Evolutionary conservation across 2,113 vertebrate genomes (phyloP).

Genomic region (Xenopus tropicalis): UCB_Xtro_10.0 CM004443.2:67717001-67717500

Average conservation of each 20-base stretch:
- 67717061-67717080: constrained; percentile 63
- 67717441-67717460: constrained; percentile 57
- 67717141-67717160: not conserved
- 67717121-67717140: not conserved
- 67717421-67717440: constrained; percentile 64
- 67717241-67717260: constrained; percentile 59
- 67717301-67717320: constrained; percentile 54
- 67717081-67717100: constrained; percentile 15
- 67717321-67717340: constrained; percentile 56
- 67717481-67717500: constrained; percentile 74
- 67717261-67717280: constrained; percentile 55
- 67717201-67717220: constrained; percentile 42
- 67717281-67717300: constrained; percentile 52
- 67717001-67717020: constrained; percentile 83
- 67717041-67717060: constrained; percentile 87
- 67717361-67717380: constrained; percentile 62
- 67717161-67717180: not conserved
- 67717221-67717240: constrained; percentile 55
- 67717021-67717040: constrained; percentile 93
- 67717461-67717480: constrained; percentile 72
- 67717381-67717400: constrained; percentile 69
- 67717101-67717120: not conserved
- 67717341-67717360: constrained; percentile 57
- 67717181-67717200: not conserved
- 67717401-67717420: constrained; percentile 59